Base-by-base conservation (phyloP, 2,888 invertebrate genomes). In the Cephalotes varians region DNA sequence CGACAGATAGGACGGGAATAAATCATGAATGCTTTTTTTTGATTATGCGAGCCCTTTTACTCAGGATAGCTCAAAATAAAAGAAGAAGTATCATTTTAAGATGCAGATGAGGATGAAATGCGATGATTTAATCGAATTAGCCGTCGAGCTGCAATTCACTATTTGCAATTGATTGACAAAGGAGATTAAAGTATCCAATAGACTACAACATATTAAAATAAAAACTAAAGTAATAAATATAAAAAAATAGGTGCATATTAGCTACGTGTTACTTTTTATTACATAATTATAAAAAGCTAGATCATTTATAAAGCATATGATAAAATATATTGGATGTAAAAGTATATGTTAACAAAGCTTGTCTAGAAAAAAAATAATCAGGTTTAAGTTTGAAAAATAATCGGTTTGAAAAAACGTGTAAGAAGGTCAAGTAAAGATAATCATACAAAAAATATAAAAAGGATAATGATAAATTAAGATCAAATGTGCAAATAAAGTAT, bases 11-110 rank as follows among this genome's bases (percentile, higher is more conserved):
- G 15, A 47, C 12, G 56, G 65, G 56, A 31, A 72, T 72, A 73
- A 67, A 47, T 37, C 58, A 18, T n/a, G 28, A 54, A 81, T 15
- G 28, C 40, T 82, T 77, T 82, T 71, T 71, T 49, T 49, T 64
- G 58, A 84, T 82, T 81, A 62, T 58, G 40, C 5, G 12, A 81
- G 1, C n/a, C 18, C n/a, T 31, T 69, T 83, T 44, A 69, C 9
- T 69, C 47, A 34, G 9, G 10, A 49, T 31, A 15, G 15, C n/a
- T 76, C 44, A 34, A 56, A 73, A 44, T 58, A 9, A 6, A 34
- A 56, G 37, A 47, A 40, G 60, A 81, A 56, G 9, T 9, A 54
- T 44, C 21, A 10, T 34, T 65, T 77, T 60, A 67, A 76, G 10
- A 51, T 69, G 25, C 31, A 69, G 15, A 56, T 44, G 21, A 18